phyloP scores from a whole-genome alignment of 2,888 invertebrate species.

The Venustoraphidia nigricollis region DNA sequence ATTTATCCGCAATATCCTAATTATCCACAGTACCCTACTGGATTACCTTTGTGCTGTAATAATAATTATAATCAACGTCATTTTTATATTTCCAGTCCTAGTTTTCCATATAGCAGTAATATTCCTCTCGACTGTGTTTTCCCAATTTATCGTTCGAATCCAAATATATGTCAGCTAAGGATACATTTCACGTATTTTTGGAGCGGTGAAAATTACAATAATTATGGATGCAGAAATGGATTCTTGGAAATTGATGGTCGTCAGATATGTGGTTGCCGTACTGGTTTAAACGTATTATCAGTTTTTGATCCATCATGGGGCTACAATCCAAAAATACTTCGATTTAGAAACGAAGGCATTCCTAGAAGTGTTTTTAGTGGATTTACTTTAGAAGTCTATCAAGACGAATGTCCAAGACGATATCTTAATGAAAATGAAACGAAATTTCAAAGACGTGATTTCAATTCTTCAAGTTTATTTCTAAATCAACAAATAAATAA shows the following conservation, averaged over 20 bases:
- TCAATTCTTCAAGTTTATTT: conserved; percentile 10
- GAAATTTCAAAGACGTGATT: conserved; percentile 5
- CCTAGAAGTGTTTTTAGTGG: conserved; percentile 27
- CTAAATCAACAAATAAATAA: no score
- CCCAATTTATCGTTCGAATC: conserved; percentile 30
- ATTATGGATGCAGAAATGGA: conserved; percentile 29
- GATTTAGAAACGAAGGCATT: conserved; percentile 28
- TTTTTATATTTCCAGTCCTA: conserved; percentile 37
- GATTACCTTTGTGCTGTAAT: conserved; percentile 24
- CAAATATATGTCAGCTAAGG: conserved; percentile 33
- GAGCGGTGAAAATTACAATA: conserved; percentile 25
- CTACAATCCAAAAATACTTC: conserved; percentile 27
- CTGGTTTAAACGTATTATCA: conserved; percentile 24
- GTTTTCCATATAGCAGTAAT: conserved; percentile 32
- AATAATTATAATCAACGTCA: conserved; percentile 26
- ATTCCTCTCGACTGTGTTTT: conserved; percentile 32
- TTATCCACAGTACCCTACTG: conserved; percentile 1
- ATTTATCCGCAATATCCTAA: background rate
- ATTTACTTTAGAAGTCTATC: conserved; percentile 37
- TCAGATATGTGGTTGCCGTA: conserved; percentile 39
- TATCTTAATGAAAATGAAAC: conserved; percentile 13
- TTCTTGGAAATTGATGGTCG: conserved; percentile 39
- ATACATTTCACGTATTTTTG: conserved; percentile 38
- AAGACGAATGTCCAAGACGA: conserved; percentile 34
- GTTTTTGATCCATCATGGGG: conserved; percentile 23